These are phyloP conservation scores for Sclerurus mexicanus DNA, from an alignment of 2,113 vertebrate genomes.

Conservation along the genomic window DNA sequence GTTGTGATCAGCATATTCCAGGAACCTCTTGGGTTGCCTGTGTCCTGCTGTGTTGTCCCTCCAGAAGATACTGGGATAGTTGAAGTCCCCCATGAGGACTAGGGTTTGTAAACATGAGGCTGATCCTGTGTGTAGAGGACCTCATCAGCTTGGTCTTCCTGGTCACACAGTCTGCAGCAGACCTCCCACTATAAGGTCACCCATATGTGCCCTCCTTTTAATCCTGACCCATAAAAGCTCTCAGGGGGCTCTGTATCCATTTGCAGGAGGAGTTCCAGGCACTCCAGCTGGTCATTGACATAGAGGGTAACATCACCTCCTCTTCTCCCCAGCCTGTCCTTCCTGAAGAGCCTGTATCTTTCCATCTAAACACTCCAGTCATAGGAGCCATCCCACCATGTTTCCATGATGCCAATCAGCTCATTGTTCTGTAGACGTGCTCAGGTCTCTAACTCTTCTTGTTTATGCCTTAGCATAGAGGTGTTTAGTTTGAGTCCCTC, in stretches of 20 bases:
- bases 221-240: background rate
- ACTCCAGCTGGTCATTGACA: background rate
- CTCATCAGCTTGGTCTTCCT: background rate
- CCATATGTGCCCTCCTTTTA: background rate
- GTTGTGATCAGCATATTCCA: background rate
- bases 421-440: background rate
- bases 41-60: background rate
- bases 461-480: background rate
- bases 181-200: background rate
- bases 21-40: background rate
- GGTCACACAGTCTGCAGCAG: background rate
- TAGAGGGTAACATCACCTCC: background rate
- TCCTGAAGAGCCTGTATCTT: background rate
- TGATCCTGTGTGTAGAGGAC: background rate
- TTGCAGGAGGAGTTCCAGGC: background rate
- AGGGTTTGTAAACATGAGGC: background rate
- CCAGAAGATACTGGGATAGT: background rate
- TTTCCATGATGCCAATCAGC: background rate
- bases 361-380: too few species aligned
- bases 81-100: background rate
- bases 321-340: background rate
- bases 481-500: background rate
- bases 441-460: background rate
- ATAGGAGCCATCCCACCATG: background rate
- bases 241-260: background rate